Evolutionary conservation across 92 coral and sea anemone species (phyloP), one percentile per base, ranked within the genome.

Genomic region (Epizoanthus stellaris): DNA sequence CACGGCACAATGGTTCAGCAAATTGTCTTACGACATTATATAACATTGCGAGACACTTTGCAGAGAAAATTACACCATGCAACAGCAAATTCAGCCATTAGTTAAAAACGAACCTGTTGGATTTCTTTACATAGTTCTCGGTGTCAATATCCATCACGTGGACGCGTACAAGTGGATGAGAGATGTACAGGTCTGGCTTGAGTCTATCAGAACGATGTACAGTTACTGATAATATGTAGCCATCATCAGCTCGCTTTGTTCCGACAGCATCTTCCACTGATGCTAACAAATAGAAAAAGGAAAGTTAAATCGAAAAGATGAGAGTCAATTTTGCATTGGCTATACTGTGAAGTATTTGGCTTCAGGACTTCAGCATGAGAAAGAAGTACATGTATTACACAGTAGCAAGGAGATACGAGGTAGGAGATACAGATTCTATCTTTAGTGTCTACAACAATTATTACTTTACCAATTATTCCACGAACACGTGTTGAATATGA

Each of bases 121-220:
- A 97, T 61, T 97, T 97, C 90, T 94, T 97, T 61, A 94, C 92
- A 82, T 97, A 97, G 57, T 94, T 90, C 30, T 98, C 99, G n/a
- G 99, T 92, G 61, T 91, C 89, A 14, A 93, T 91, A 70, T 97
- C 95, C 64, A 97, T 91, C 82, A 97, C 94, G 75, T 97, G 99
- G 8, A 97, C 97, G 47, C 98, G 94, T 10, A 97, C 97, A 87
- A 97, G 85, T 5, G 99, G 99, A 57, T 97, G 99, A 58, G 90
- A 91, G 82, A 97, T 94, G 66, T 81, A 89, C 52, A 97, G 82
- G 66, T 97, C 98, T 10, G 98, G 93, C 76, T 90, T 94, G 14
- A 97, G 95, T 73, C 93, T 85, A 90, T 97, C 99, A 3, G 99
- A 93, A 39, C 93, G 95, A 67, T 97, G 99, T 40, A 93, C 81